phyloP scores from a whole-genome alignment of 2,888 invertebrate species.

The Lasioglossum pauxillum region DNA sequence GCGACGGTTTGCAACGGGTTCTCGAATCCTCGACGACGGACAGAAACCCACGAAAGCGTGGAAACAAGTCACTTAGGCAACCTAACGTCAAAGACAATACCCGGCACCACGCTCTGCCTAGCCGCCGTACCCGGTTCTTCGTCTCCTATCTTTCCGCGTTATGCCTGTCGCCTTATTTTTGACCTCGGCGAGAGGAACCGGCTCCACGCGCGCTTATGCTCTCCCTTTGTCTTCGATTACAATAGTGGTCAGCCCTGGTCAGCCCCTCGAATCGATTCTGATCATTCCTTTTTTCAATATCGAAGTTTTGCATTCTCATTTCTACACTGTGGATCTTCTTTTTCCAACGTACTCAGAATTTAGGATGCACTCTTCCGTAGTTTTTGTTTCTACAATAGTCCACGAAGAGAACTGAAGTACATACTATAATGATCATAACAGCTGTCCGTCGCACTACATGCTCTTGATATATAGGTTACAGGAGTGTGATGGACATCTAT shows the following conservation, averaged over 20 bases:
- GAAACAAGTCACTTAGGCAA: slow-evolving; percentile 84
- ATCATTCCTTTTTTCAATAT: neutral
- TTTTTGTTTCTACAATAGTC: neutral
- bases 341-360: neutral
- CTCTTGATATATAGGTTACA: neutral
- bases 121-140: slow-evolving; percentile 57
- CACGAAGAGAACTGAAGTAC: neutral
- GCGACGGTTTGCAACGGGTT: slow-evolving; percentile 1
- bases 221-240: slow-evolving; percentile 59
- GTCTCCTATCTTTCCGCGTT: slow-evolving; percentile 65
- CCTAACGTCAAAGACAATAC: slow-evolving; percentile 80
- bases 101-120: slow-evolving; percentile 83
- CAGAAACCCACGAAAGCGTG: slow-evolving; percentile 84
- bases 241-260: slow-evolving; percentile 39
- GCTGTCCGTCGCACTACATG: neutral
- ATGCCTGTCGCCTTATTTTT: slow-evolving; percentile 74
- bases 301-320: neutral
- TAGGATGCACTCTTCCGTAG: neutral
- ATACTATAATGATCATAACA: neutral
- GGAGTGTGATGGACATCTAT: neutral
- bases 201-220: slow-evolving; percentile 10
- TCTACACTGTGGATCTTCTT: neutral
- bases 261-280: slow-evolving; percentile 1
- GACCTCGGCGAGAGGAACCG: slow-evolving; percentile 53
- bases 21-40: slow-evolving; percentile 26